Percentiles rank a stretch among this genome's conserved stretches.
These are phyloP conservation scores for Enteromius mattozi DNA, from an alignment of 2,797 vertebrate genomes.

Conservation along the genomic window DNA sequence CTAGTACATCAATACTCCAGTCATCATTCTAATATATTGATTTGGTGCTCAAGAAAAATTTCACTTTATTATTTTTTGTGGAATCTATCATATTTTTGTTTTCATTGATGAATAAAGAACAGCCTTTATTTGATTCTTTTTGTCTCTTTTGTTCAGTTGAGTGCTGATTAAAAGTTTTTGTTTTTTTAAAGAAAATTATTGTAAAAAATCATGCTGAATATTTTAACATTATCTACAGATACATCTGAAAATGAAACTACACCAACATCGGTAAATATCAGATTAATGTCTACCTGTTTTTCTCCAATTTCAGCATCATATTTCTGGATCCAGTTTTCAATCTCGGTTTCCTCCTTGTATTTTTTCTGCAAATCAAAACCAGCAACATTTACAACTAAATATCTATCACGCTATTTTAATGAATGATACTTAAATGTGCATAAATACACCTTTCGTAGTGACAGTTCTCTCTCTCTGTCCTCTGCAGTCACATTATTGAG, in stretches of 20 bases:
- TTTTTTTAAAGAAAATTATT: neutral
- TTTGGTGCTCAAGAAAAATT: neutral
- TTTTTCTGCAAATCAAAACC: constrained; percentile 78
- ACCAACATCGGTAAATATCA: neutral
- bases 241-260: neutral
- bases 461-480: constrained; percentile 75
- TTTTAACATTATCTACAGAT: neutral
- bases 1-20: neutral
- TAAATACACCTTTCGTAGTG: constrained; percentile 79
- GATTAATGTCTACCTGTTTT: constrained; percentile 81
- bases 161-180: neutral
- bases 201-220: neutral
- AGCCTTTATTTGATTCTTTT: neutral
- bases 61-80: neutral
- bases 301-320: constrained; percentile 85
- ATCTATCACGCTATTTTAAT: too few relatives aligned
- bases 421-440: neutral
- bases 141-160: neutral
- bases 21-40: neutral
- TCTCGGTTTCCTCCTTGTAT: constrained; percentile 80
- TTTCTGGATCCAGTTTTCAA: constrained; percentile 83
- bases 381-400: neutral
- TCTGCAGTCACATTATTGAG: constrained; percentile 71
- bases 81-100: neutral
- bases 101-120: neutral